A percentile compares a stretch with the other conserved stretches of the same genome.
phyloP scores from a whole-genome alignment of 2,113 vertebrate species.

The Cygnus buccinator region DNA sequence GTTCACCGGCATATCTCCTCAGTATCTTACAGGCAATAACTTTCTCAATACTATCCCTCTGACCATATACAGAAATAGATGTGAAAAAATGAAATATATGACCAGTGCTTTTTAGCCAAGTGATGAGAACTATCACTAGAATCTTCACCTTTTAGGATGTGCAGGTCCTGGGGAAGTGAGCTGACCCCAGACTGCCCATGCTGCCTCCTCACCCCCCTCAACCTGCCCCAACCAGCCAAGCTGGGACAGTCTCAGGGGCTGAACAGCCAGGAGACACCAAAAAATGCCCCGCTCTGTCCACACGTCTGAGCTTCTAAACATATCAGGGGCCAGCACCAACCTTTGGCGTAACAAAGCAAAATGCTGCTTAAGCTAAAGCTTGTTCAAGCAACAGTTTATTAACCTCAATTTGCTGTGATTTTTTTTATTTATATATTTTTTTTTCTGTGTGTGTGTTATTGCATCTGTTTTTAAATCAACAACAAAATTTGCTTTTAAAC shows the following conservation, averaged over 20 bases:
- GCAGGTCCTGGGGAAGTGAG: no score
- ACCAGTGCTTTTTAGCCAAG: not conserved
- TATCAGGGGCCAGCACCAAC: no score
- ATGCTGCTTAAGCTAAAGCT: not conserved
- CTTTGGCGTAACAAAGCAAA: not conserved
- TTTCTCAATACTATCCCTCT: not conserved
- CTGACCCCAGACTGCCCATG: no score
- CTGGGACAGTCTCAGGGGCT: no score
- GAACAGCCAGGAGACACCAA: no score
- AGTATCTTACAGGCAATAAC: not conserved
- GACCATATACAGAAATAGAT: slow-evolving; percentile 41
- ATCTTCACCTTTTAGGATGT: not conserved
- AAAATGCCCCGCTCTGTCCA: no score
- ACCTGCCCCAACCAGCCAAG: no score
- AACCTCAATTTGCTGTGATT: not conserved
- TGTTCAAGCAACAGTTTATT: not conserved
- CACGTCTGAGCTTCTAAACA: no score
- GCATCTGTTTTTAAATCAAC: not conserved
- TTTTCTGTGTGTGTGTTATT: not conserved
- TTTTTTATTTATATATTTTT: no score
- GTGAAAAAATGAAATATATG: not conserved
- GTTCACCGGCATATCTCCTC: not conserved
- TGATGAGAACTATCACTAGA: not conserved
- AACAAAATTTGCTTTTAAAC: not conserved
- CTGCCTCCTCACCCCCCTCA: no score